These are phyloP conservation scores for Bradynema listronoti DNA, from an alignment of 1,140 invertebrate genomes.

Conservation along the genomic window DNA sequence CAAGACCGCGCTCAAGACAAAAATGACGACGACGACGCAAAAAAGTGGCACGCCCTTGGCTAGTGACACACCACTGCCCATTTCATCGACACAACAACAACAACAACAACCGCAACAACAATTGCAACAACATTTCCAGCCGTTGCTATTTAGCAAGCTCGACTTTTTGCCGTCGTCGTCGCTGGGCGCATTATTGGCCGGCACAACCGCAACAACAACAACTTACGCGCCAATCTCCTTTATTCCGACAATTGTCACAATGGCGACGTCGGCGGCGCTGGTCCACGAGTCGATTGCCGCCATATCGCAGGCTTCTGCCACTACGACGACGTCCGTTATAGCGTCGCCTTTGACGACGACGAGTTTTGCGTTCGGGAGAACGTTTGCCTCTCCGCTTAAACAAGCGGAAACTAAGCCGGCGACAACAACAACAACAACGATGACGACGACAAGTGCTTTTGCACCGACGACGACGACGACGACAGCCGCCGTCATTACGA, in stretches of 20 bases:
- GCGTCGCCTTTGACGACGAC: background rate
- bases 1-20: background rate
- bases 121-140: background rate
- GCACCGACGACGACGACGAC: background rate
- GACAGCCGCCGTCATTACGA: slow-evolving; percentile 2
- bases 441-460: background rate
- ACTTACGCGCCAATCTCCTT: background rate
- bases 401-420: background rate
- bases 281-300: background rate
- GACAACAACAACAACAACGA: slow-evolving; percentile 1
- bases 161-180: too few relatives aligned
- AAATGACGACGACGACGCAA: too few relatives aligned
- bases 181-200: too few relatives aligned
- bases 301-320: background rate
- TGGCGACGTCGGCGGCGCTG: background rate
- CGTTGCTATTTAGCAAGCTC: too few relatives aligned
- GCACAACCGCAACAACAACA: too few relatives aligned
- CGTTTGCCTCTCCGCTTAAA: background rate
- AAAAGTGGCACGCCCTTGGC: too few relatives aligned
- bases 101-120: background rate
- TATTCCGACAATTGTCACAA: background rate
- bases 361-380: background rate
- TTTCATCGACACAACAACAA: background rate
- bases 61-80: background rate
- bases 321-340: background rate